Percentiles rank a stretch among this genome's conserved stretches.
These are phyloP conservation scores for Callipepla squamata DNA, from an alignment of 2,113 vertebrate genomes.

Conservation along the genomic window DNA sequence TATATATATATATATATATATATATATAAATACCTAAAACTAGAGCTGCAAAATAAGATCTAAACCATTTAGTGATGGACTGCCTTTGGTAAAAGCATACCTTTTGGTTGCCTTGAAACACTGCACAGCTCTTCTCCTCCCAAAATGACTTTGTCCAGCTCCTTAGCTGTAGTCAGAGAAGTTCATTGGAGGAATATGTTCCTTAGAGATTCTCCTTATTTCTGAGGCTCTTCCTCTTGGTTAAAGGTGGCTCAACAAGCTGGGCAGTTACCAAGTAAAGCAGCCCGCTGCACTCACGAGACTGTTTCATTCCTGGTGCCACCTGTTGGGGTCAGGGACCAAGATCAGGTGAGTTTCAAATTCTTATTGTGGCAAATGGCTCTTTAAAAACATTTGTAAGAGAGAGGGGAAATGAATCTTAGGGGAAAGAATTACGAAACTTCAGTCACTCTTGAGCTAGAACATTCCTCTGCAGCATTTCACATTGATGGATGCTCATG, in stretches of 20 bases:
- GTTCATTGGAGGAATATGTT: conserved; percentile 66
- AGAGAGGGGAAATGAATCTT: conserved; percentile 57
- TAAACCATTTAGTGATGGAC: conserved; percentile 71
- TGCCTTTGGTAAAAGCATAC: conserved; percentile 54
- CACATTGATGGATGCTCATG: not conserved
- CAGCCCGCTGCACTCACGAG: conserved; percentile 78
- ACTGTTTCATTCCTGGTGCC: conserved; percentile 79
- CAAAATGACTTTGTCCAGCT: conserved; percentile 55
- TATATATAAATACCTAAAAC: conserved; percentile 42
- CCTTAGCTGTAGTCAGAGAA: conserved; percentile 68
- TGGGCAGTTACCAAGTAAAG: conserved; percentile 79
- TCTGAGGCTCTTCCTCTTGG: conserved; percentile 77
- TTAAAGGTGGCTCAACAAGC: conserved; percentile 79
- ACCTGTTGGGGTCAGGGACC: conserved; percentile 79
- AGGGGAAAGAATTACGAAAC: conserved; percentile 43
- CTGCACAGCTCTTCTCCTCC: conserved; percentile 65
- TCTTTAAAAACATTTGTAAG: conserved; percentile 72
- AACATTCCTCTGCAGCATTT: conserved; percentile 14
- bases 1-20: not conserved
- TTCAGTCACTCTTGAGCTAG: conserved; percentile 24
- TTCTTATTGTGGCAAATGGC: conserved; percentile 78
- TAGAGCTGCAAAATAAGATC: conserved; percentile 83
- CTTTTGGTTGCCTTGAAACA: conserved; percentile 52
- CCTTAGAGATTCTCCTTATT: conserved; percentile 71
- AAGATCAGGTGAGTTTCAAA: conserved; percentile 79